Base-by-base conservation (phyloP, 2,888 invertebrate genomes). In the Alentia gelatinosa region DNA sequence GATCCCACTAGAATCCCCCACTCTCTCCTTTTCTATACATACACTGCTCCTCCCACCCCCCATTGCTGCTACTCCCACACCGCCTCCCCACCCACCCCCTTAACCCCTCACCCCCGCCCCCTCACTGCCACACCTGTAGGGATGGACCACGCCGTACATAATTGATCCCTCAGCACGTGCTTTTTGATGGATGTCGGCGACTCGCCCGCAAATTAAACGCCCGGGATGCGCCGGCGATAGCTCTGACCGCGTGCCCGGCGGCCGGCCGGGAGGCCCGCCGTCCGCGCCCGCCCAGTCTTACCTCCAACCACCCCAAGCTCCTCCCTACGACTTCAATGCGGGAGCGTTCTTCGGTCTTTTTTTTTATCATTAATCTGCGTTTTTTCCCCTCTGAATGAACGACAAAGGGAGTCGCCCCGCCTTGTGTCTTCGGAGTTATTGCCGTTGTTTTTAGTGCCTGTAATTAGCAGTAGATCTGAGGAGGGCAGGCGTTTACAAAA, bases 261-360 rank as follows among this genome's bases (percentile, higher is more conserved):
- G 56, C 5, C n/a, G n/a, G 5, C 56, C 56, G 3, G n/a, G 56
- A 56, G 23, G 19, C 56, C 56, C 56, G 9, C 3, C 12, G 56
- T 47, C 56, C 56, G 23, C 9, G 9, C 56, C 56, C 56, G n/a
- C n/a, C n/a, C n/a, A n/a, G n/a, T n/a, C n/a, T n/a, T n/a, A n/a
- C n/a, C n/a, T n/a, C n/a, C n/a, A n/a, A n/a, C n/a, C n/a, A n/a
- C 56, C 5, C 5, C 56, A 1, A 19, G 56, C 56, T n/a, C n/a
- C n/a, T n/a, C n/a, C n/a, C n/a, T n/a, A n/a, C n/a, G n/a, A n/a
- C n/a, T n/a, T n/a, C n/a, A n/a, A n/a, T n/a, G 56, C 19, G 56
- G 56, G 56, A 56, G 56, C n/a, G 56, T n/a, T 56, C n/a, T n/a
- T n/a, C n/a, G n/a, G n/a, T 56, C 56, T 56, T 56, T 56, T 56